Evolutionary conservation across 2,113 vertebrate genomes (phyloP).

Genomic region (Camelus dromedarius): DNA sequence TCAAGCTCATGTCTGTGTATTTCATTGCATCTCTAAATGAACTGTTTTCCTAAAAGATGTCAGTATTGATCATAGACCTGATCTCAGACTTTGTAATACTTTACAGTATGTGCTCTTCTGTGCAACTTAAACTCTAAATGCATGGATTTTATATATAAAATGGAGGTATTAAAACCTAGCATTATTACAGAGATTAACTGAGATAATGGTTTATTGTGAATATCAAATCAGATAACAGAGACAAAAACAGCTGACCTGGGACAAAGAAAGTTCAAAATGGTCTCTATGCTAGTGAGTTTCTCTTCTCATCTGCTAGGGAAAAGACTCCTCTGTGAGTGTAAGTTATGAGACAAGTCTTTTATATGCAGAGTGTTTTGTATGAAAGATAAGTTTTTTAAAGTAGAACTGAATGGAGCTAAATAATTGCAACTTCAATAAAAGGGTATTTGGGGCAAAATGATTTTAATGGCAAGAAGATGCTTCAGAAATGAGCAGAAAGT

Average conservation of each 20-base stretch:
- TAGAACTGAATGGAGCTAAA: not conserved
- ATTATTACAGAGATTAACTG: not conserved
- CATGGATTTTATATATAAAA: not conserved
- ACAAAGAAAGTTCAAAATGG: not conserved
- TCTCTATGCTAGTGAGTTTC: not conserved
- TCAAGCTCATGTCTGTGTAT: not conserved
- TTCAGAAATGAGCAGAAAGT: not conserved
- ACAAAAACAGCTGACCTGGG: not conserved
- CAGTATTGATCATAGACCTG: not conserved
- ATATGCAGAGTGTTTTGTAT: not conserved
- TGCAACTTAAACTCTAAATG: not conserved
- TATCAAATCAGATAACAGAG: not conserved
- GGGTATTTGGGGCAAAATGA: not conserved
- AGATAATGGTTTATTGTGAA: not conserved
- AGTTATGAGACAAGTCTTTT: not conserved
- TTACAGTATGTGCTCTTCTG: not conserved
- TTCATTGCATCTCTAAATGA: not conserved
- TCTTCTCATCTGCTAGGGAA: not conserved
- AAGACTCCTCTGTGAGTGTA: not conserved
- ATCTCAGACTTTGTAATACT: not conserved
- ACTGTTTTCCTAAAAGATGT: not conserved
- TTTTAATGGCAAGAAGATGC: not conserved
- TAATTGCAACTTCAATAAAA: slow-evolving; percentile 19
- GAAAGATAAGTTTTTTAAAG: not conserved
- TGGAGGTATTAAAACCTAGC: not conserved